These are phyloP conservation scores for Colletes collaris DNA, from an alignment of 2,888 invertebrate species.

Conservation along the genomic window DNA sequence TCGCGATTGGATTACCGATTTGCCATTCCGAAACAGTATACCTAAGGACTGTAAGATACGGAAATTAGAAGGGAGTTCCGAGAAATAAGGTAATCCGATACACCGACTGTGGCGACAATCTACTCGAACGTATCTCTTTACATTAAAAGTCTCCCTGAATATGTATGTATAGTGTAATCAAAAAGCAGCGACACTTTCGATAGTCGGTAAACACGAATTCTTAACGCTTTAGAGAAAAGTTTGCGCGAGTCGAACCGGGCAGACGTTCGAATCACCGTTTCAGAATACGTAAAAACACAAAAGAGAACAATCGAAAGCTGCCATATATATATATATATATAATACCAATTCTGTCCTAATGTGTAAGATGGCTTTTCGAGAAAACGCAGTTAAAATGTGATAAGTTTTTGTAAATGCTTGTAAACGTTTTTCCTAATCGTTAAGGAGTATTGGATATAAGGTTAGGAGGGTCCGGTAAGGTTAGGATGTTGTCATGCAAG, in stretches of 20 bases:
- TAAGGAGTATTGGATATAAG: slow-evolving; percentile 72
- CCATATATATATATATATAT: slow-evolving; percentile 62
- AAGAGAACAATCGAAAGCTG: slow-evolving; percentile 59
- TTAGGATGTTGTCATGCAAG: slow-evolving; percentile 70
- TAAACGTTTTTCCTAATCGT: slow-evolving; percentile 78
- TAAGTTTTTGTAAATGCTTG: slow-evolving; percentile 83
- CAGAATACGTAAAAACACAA: slow-evolving; percentile 1
- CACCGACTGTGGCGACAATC: slow-evolving; percentile 21
- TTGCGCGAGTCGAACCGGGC: background rate
- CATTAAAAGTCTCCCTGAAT: slow-evolving; percentile 67
- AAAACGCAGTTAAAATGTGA: slow-evolving; percentile 81
- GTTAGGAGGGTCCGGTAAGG: slow-evolving; percentile 70
- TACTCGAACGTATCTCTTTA: slow-evolving; percentile 51
- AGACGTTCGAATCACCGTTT: slow-evolving; percentile 17
- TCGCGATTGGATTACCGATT: slow-evolving; percentile 11
- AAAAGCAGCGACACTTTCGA: slow-evolving; percentile 48
- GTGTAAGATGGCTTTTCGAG: slow-evolving; percentile 76
- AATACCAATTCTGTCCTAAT: slow-evolving; percentile 62
- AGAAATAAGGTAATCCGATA: slow-evolving; percentile 20
- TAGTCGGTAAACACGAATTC: slow-evolving; percentile 21
- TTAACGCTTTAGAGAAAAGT: background rate
- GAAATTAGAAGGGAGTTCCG: background rate
- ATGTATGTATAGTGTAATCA: slow-evolving; percentile 67
- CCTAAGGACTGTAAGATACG: slow-evolving; percentile 35
- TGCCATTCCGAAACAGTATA: slow-evolving; percentile 9